Percentiles rank a stretch among this genome's conserved stretches.
phyloP scores from a whole-genome alignment of 1,140 invertebrate species.

The Gonioctena quinquepunctata region DNA sequence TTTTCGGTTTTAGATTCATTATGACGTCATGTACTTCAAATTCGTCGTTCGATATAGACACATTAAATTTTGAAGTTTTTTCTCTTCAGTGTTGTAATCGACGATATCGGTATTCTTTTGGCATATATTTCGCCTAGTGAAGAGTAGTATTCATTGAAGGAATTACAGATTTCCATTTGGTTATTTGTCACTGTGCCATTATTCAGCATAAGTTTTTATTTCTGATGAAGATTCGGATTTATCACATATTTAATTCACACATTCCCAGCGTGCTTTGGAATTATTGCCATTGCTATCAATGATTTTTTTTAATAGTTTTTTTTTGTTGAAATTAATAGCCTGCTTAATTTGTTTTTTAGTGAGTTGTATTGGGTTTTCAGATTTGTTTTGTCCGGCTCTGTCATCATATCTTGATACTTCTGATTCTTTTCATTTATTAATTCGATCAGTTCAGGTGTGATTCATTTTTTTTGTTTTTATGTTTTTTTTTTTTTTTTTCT shows the following conservation, averaged over 20 bases:
- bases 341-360: neutral
- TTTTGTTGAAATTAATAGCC: neutral
- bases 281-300: neutral
- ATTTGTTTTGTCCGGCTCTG: neutral
- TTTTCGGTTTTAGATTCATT: conserved; percentile 6
- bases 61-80: neutral
- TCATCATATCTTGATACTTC: neutral
- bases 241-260: neutral
- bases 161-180: neutral
- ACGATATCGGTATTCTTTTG: no score
- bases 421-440: conserved; percentile 4
- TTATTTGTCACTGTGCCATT: conserved; percentile 1
- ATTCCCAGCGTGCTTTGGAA: conserved; percentile 9
- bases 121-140: no score
- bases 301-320: neutral
- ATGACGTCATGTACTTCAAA: conserved; percentile 10
- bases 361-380: neutral
- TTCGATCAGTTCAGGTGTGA: neutral
- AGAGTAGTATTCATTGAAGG: no score
- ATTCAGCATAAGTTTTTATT: neutral
- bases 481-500: neutral
- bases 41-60: neutral
- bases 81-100: no score
- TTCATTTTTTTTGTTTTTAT: neutral
- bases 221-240: neutral